A percentile compares a stretch with the other conserved stretches of the same genome.
phyloP scores from a whole-genome alignment of 2,797 vertebrate genomes.

The Catamblyrhynchus diadema region DNA sequence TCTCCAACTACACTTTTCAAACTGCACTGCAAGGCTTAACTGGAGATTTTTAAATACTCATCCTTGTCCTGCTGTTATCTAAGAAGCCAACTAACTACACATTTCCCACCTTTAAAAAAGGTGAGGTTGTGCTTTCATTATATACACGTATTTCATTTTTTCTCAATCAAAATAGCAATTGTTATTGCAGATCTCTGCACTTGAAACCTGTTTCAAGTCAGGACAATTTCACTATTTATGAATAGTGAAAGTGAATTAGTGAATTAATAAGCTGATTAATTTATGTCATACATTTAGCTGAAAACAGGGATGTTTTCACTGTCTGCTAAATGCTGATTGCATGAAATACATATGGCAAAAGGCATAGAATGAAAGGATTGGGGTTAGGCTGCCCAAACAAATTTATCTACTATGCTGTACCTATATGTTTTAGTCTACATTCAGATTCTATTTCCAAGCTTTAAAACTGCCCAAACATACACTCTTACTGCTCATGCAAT shows the following conservation, averaged over 20 bases:
- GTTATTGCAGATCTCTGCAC: neutral
- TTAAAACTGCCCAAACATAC: neutral
- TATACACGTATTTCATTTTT: neutral
- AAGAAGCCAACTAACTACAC: neutral
- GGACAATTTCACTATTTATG: neutral
- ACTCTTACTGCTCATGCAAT: accelerated
- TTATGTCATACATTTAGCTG: neutral
- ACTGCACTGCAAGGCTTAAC: neutral
- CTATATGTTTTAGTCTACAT: accelerated
- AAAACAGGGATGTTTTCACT: neutral
- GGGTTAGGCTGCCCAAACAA: neutral
- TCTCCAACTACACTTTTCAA: neutral
- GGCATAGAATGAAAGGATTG: neutral
- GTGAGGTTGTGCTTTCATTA: accelerated
- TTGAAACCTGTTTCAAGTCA: neutral
- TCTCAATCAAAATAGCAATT: neutral
- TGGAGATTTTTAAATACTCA: neutral
- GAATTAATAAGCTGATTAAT: neutral
- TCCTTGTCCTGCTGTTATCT: neutral
- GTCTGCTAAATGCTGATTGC: neutral
- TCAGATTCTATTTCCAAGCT: neutral
- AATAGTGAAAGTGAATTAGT: too few species aligned
- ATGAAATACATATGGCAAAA: neutral
- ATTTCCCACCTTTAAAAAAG: neutral
- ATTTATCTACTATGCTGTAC: neutral